phyloP scores from a whole-genome alignment of 2,888 invertebrate genomes.

The Heliconius sara region DNA sequence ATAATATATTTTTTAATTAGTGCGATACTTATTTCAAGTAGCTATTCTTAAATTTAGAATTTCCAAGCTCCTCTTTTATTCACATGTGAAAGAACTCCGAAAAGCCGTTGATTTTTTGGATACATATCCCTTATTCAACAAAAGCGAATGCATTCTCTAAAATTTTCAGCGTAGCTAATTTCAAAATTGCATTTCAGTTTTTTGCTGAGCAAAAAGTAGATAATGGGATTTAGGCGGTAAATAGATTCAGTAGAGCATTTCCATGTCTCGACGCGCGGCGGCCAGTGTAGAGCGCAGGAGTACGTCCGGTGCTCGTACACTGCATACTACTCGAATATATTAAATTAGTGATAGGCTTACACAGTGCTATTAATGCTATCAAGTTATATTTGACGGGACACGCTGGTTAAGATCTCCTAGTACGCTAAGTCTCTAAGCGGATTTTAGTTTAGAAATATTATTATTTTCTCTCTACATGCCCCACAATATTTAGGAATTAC shows the following conservation, averaged over 20 bases:
- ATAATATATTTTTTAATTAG: neutral
- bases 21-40: neutral
- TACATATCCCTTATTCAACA: constrained; percentile 35
- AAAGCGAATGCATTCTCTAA: constrained; percentile 37
- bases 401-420: neutral
- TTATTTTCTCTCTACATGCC: neutral
- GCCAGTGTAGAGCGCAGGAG: constrained; percentile 45
- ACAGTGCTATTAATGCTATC: neutral
- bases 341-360: neutral
- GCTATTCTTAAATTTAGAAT: neutral
- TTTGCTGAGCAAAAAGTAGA: constrained; percentile 61
- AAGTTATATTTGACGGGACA: neutral
- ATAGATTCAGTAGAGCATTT: constrained; percentile 79
- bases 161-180: constrained; percentile 47
- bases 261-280: constrained; percentile 66
- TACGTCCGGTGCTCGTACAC: constrained; percentile 44
- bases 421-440: neutral
- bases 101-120: constrained; percentile 16
- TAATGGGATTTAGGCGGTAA: constrained; percentile 69
- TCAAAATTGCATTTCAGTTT: constrained; percentile 59
- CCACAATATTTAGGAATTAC: too few species aligned
- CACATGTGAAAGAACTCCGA: constrained; percentile 19
- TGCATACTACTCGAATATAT: constrained; percentile 8
- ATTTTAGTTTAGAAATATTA: neutral
- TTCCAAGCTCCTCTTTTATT: constrained; percentile 21